These are phyloP conservation scores for Alcis repandata DNA, from an alignment of 2,888 invertebrate species.

Conservation along the genomic window DNA sequence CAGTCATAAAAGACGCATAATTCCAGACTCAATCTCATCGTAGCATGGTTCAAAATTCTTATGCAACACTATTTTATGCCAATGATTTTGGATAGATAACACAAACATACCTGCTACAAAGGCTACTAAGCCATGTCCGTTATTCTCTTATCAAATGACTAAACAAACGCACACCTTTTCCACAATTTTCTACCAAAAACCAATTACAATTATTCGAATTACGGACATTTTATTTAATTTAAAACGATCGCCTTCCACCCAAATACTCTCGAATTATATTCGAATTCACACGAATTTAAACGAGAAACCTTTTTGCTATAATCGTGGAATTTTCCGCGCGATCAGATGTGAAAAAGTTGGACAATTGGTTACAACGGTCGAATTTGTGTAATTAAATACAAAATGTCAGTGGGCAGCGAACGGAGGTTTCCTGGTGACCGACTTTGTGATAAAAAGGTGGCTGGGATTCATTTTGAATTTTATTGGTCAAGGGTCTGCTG, in stretches of 20 bases:
- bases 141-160: not conserved
- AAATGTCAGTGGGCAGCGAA: constrained; percentile 54
- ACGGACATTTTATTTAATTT: constrained; percentile 43
- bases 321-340: constrained; percentile 63
- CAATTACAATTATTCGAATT: constrained; percentile 47
- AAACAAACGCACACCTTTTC: constrained; percentile 11
- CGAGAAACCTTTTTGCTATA: constrained; percentile 61
- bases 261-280: constrained; percentile 49
- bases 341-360: constrained; percentile 58
- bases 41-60: no score
- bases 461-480: constrained; percentile 37
- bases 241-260: constrained; percentile 45
- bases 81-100: no score
- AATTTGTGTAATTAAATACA: constrained; percentile 64
- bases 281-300: constrained; percentile 58
- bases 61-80: no score
- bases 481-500: constrained; percentile 3
- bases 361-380: constrained; percentile 55
- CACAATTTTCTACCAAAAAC: constrained; percentile 28
- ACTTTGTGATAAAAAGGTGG: constrained; percentile 41
- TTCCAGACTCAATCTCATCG: no score
- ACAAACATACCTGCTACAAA: not conserved
- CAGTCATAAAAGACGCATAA: no score
- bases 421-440: constrained; percentile 44
- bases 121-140: not conserved